Percentiles rank a stretch among this genome's conserved stretches.
Evolutionary conservation across 2,888 invertebrate genomes (phyloP).

Genomic region (Hypercompe scribonia): DNA sequence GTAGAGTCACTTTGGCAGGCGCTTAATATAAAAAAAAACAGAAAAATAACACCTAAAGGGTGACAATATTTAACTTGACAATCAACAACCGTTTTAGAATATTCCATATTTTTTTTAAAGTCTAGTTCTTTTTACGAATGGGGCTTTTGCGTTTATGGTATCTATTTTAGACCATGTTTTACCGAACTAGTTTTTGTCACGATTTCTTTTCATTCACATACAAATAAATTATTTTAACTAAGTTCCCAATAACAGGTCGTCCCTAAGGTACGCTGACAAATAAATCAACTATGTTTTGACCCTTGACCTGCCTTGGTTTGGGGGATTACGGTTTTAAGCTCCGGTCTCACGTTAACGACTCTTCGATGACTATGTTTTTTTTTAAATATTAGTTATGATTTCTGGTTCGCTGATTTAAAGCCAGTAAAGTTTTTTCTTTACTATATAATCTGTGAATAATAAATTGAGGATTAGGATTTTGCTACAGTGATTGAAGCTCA

Average conservation of each 20-base stretch:
- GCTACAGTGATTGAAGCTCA: background rate
- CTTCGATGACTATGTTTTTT: constrained; percentile 63
- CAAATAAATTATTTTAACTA: constrained; percentile 22
- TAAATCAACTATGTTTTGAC: constrained; percentile 78
- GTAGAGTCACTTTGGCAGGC: no score
- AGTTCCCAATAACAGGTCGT: constrained; percentile 33
- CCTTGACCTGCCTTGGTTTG: constrained; percentile 65
- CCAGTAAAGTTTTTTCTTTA: background rate
- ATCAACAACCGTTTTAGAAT: background rate
- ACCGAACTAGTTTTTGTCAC: constrained; percentile 2
- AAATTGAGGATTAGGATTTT: background rate
- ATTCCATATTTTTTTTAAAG: background rate
- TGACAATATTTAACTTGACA: no score
- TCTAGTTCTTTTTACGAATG: background rate
- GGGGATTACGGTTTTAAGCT: constrained; percentile 47
- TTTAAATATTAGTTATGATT: constrained; percentile 50
- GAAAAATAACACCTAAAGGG: no score
- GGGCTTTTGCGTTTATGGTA: background rate
- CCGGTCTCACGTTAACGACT: constrained; percentile 66
- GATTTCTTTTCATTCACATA: constrained; percentile 9
- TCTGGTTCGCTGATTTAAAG: constrained; percentile 1
- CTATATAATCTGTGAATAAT: background rate
- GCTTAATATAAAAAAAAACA: no score
- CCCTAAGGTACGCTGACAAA: constrained; percentile 49
- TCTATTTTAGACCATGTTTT: background rate